phyloP scores from a whole-genome alignment of 30 jellyfish, hydroid and myxozoan genomes.

The Nemopilema nomurai region DNA sequence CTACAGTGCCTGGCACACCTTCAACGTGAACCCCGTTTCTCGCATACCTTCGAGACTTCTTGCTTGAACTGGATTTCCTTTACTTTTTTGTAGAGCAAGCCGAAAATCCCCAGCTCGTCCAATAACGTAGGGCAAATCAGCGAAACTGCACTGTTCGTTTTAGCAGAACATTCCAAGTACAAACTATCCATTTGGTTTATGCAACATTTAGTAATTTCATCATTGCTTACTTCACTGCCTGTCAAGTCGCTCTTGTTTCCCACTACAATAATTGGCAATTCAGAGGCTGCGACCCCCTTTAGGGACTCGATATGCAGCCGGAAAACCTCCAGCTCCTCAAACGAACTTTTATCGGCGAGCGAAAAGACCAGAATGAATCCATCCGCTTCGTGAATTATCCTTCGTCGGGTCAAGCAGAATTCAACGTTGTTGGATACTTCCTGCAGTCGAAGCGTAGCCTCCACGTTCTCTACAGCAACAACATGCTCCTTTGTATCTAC shows the following conservation, averaged over 20 bases:
- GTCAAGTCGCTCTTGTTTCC: slow-evolving; percentile 48
- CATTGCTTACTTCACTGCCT: background rate
- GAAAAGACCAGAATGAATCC: slow-evolving; percentile 53
- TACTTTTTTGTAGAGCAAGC: slow-evolving; percentile 19
- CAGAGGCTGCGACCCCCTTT: slow-evolving; percentile 2
- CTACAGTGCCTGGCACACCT: too few relatives aligned
- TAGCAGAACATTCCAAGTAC: slow-evolving; percentile 35
- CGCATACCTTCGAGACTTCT: slow-evolving; percentile 6
- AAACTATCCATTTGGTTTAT: slow-evolving; percentile 45
- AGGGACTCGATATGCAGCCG: slow-evolving; percentile 24
- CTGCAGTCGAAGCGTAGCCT: slow-evolving; percentile 11
- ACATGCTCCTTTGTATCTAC: slow-evolving; percentile 4
- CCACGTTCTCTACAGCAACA: slow-evolving; percentile 10
- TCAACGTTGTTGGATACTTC: slow-evolving; percentile 34
- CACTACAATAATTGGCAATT: slow-evolving; percentile 34
- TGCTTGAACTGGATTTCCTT: slow-evolving; percentile 20
- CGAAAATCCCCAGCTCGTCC: slow-evolving; percentile 52
- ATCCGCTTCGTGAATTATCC: slow-evolving; percentile 31
- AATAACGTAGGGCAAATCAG: slow-evolving; percentile 9
- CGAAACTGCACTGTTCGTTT: slow-evolving; percentile 18
- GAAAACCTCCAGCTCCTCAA: slow-evolving; percentile 30
- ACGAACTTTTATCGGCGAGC: slow-evolving; percentile 26
- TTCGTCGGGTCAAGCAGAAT: slow-evolving; percentile 17
- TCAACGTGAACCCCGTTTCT: background rate
- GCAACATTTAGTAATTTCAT: slow-evolving; percentile 18